Evolutionary conservation across 2,113 vertebrate species (phyloP), one percentile per base, ranked within the genome.

Genomic region (Blennius ocellaris): DNA sequence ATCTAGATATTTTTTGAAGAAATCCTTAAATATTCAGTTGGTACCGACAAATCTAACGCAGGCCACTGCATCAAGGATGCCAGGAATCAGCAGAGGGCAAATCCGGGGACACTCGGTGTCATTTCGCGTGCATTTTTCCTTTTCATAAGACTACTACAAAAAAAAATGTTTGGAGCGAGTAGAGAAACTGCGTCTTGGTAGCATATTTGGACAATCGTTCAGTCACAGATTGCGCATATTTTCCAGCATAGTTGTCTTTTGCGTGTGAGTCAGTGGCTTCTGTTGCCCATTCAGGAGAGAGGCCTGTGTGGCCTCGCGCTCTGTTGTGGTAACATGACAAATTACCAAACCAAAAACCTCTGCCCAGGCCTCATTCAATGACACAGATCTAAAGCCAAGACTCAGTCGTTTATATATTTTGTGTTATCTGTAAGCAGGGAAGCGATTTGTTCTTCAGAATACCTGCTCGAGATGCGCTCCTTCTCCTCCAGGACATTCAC

Each of bases 251-350:
- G 7, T 15, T 49, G 62, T 57, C 57, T 70, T 15, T 68, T 77
- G 49, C 68, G 48, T 10, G 5, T 47, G n/a, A 21, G 43, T n/a
- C 49, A 14, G 15, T 67, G 14, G 48, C 51, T 48, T 63, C 12
- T 69, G 38, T 14, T 50, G 10, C 36, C 40, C 54, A 1, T 51
- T 61, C 54, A 36, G 21, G 21, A 41, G 11, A 37, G 54, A 66
- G 63, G 48, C 65, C 57, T 69, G 87, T 85, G 82, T 79, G 83
- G 70, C 83, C 81, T 53, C 11, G 62, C n/a, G 79, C 76, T 74
- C 64, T 73, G 81, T 66, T 90, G 79, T 81, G 80, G 82, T 78
- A 76, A 75, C 78, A 66, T 57, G 77, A 83, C 70, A 76, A 70
- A 83, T 82, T 69, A 73, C 48, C 51, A 52, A 62, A 64, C 47